These are phyloP conservation scores for Brachyrhaphis roseni DNA, from an alignment of 2,797 vertebrate genomes.

Conservation along the genomic window DNA sequence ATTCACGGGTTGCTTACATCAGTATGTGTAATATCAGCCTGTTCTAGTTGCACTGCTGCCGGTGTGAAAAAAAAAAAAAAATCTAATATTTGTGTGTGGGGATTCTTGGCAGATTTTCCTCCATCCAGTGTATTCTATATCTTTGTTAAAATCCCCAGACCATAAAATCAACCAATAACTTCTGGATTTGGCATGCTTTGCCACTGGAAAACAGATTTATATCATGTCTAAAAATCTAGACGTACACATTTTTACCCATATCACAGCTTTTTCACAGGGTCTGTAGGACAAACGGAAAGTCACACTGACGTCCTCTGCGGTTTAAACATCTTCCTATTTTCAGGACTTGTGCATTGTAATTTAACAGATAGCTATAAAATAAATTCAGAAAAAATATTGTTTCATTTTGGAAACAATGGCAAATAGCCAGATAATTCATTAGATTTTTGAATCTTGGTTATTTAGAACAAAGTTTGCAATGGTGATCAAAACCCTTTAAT, in stretches of 20 bases:
- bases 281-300: not conserved
- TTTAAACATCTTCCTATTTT: not conserved
- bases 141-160: not conserved
- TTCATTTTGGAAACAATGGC: not conserved
- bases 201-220: not conserved
- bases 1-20: not conserved
- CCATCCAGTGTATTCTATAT: not conserved
- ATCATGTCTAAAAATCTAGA: constrained; percentile 4
- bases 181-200: constrained; percentile 7
- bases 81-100: not conserved
- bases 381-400: not conserved
- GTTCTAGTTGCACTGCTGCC: not conserved
- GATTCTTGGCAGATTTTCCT: not conserved
- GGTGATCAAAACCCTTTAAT: not conserved
- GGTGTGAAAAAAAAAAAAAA: too few species aligned
- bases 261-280: not conserved
- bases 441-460: not conserved
- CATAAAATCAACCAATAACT: constrained; percentile 5
- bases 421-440: not conserved
- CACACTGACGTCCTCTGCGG: not conserved
- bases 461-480: not conserved
- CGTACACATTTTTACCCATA: not conserved
- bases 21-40: not conserved
- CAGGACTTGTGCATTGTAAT: not conserved
- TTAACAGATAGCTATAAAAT: not conserved